These are phyloP conservation scores for Loriculus beryllinus DNA, from an alignment of 2,797 vertebrate genomes.

Conservation along the genomic window DNA sequence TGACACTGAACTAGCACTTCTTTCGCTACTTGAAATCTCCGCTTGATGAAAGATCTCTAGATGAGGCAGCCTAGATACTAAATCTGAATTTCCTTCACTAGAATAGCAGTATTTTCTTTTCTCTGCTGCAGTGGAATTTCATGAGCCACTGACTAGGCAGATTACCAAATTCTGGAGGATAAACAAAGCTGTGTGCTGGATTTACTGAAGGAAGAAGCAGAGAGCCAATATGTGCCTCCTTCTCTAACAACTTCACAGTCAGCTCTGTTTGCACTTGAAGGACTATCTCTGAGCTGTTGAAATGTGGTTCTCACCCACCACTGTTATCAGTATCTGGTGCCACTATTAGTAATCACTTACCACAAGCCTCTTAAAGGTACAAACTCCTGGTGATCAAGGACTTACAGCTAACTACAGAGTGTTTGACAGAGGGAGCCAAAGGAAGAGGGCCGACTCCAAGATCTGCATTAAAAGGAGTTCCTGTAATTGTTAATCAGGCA, in stretches of 20 bases:
- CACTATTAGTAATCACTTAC: constrained; percentile 50
- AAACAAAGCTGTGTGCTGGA: constrained; percentile 54
- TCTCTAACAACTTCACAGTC: not conserved
- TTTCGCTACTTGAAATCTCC: constrained; percentile 1
- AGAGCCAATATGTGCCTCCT: constrained; percentile 1
- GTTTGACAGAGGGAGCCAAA: constrained; percentile 34
- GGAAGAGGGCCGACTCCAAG: constrained; percentile 42
- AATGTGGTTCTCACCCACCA: constrained; percentile 29
- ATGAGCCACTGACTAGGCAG: constrained; percentile 57
- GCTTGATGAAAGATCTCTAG: not conserved
- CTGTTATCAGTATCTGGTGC: constrained; percentile 45
- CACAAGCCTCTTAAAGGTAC: constrained; percentile 45
- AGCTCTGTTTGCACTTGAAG: constrained; percentile 8
- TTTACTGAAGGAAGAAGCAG: constrained; percentile 36
- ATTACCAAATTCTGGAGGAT: constrained; percentile 46
- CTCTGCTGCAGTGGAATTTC: constrained; percentile 54
- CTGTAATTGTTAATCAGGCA: constrained; percentile 52
- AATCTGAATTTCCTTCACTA: constrained; percentile 11
- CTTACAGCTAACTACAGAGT: constrained; percentile 19
- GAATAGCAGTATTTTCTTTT: constrained; percentile 21
- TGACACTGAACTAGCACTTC: not conserved
- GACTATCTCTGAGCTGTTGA: constrained; percentile 43
- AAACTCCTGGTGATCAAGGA: constrained; percentile 26
- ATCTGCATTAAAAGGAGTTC: constrained; percentile 25
- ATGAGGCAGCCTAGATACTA: not conserved